phyloP scores from a whole-genome alignment of 1,140 invertebrate species.

The Heliothis virescens region DNA sequence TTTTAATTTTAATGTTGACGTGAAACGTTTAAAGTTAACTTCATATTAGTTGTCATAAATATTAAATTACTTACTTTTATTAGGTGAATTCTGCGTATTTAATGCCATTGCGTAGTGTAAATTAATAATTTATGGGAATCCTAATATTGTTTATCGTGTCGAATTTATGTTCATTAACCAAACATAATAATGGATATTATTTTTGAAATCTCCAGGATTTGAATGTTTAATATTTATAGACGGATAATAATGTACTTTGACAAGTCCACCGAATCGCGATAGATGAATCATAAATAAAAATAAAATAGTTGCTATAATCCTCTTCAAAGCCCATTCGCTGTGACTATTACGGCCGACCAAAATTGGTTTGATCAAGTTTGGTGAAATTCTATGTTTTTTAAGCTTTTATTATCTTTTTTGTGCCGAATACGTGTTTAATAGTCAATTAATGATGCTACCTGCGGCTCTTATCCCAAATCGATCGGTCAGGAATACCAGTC shows the following conservation, averaged over 20 bases:
- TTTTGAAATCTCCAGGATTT: conserved; percentile 11
- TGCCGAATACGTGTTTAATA: conserved; percentile 82
- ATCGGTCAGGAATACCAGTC: conserved; percentile 59
- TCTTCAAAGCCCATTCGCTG: conserved; percentile 39
- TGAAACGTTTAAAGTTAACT: conserved; percentile 26
- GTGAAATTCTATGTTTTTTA: conserved; percentile 84
- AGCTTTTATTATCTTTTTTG: conserved; percentile 71
- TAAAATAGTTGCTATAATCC: neutral
- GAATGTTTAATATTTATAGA: neutral
- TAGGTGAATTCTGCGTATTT: conserved; percentile 5
- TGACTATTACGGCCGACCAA: conserved; percentile 62
- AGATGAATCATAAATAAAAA: neutral
- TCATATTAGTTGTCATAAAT: conserved; percentile 38
- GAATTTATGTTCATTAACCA: neutral
- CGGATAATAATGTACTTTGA: neutral
- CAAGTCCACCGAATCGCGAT: neutral
- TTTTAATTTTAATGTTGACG: conserved; percentile 20
- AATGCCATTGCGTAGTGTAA: conserved; percentile 12
- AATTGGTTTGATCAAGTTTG: conserved; percentile 84
- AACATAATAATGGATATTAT: neutral
- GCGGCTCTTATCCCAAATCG: conserved; percentile 69
- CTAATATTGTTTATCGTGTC: neutral
- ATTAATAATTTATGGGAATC: neutral
- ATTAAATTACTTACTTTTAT: conserved; percentile 20
- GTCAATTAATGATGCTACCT: conserved; percentile 84